Evolutionary conservation across 1,140 invertebrate genomes (phyloP).

Genomic region (Ips nitidus): DNA sequence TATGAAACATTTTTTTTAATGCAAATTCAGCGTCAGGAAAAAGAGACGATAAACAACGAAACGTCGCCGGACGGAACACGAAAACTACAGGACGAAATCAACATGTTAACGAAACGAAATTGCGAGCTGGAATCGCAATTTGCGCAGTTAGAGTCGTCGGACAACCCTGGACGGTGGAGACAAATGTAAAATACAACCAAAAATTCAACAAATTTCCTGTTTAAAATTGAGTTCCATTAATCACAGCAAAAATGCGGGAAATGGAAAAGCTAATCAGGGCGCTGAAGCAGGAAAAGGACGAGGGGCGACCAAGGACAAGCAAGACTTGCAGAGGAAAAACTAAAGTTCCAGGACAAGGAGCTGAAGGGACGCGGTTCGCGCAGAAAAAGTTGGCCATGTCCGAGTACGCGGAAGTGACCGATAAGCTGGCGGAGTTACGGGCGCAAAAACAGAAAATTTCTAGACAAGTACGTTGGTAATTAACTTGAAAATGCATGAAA

Average conservation of each 20-base stretch:
- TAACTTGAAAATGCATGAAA: too few species aligned
- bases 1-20: too few species aligned
- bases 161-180: constrained; percentile 46
- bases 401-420: constrained; percentile 93
- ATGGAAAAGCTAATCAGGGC: constrained; percentile 71
- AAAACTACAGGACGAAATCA: constrained; percentile 77
- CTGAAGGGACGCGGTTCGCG: constrained; percentile 88
- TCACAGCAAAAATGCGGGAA: constrained; percentile 63
- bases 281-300: constrained; percentile 78
- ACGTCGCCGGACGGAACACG: constrained; percentile 60
- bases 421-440: constrained; percentile 83
- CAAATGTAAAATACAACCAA: constrained; percentile 33
- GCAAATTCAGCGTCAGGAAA: too few species aligned
- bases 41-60: constrained; percentile 49
- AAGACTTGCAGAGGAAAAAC: constrained; percentile 79
- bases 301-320: constrained; percentile 78
- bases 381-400: constrained; percentile 94
- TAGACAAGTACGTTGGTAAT: constrained; percentile 62
- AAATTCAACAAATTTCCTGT: neutral
- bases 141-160: constrained; percentile 60
- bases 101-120: constrained; percentile 81
- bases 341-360: constrained; percentile 88
- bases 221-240: constrained; percentile 9
- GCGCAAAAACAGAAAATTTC: constrained; percentile 94
- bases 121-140: constrained; percentile 77